Base-by-base conservation (phyloP, 2,888 invertebrate species). In the Embidobia sp. region DNA sequence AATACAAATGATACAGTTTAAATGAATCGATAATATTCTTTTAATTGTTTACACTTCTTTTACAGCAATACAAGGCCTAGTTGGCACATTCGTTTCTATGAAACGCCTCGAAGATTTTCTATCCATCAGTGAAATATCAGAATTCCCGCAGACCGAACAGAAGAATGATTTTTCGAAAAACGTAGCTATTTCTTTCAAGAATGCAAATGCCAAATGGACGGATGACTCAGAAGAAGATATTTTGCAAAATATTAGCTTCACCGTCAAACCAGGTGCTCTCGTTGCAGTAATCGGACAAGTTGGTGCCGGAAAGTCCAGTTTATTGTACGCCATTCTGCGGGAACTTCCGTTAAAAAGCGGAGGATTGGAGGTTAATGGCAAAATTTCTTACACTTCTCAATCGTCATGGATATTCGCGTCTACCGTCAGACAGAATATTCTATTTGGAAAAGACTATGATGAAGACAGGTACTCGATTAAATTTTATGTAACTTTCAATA, bases 371-470 rank as follows among this genome's bases (percentile, higher is more conserved):
- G 90, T 94, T 0, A 90, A 91, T 26, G 97, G 97, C 2, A 90
- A 90, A 33, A 85, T 94, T 0, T 93, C 94, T 13, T 97, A 97
- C 84, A 94, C 95, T 0, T 92, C 94, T 19, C 96, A 97, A 84
- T 93, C 96, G 81, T 93, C 97, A 0, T 97, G 97, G 97, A 90
- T 95, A 5, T 95, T 95, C 82, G 93, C 93, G 0, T 93, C 94
- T 83, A 90, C 93, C 82, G 90, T 94, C 2, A 88, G 92, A 51
- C 92, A 94, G 78, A 94, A 94, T 84, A 92, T 90, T 42, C 72
- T 90, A 0, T 90, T 90, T 46, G 89, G 89, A 0, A 84, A 86
- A 59, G 64, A 79, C 1, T 88, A 86, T 79, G 80, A 88, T 31
- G 83, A 86, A 40, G 74, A 80, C 16, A 84, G 89, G 48, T 90